phyloP scores from a whole-genome alignment of 2,113 vertebrate species.

The Ahaetulla prasina region DNA sequence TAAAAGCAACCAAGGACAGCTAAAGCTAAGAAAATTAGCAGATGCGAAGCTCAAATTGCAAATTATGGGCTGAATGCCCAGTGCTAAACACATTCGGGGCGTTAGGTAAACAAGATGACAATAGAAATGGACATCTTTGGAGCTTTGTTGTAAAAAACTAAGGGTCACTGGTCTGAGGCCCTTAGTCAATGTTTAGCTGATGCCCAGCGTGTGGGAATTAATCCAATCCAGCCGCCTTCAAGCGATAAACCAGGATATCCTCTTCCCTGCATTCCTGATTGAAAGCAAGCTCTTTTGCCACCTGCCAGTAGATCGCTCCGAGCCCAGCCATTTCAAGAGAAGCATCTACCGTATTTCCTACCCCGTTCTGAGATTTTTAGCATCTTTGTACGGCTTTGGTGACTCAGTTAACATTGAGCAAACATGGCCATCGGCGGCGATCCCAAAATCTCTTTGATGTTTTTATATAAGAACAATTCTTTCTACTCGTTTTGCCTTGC shows the following conservation, averaged over 20 bases:
- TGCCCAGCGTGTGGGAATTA: neutral
- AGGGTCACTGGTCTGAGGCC: neutral
- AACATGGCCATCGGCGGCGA: conserved; percentile 26
- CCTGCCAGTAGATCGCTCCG: neutral
- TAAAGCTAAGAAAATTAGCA: neutral
- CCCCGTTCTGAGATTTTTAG: neutral
- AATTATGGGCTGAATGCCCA: neutral
- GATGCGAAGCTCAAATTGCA: neutral
- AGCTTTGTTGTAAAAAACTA: neutral
- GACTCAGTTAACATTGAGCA: too few species aligned
- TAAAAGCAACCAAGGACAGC: neutral
- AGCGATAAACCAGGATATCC: conserved; percentile 8
- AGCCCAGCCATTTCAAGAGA: neutral
- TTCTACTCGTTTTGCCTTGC: conserved; percentile 56
- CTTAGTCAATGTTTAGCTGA: conserved; percentile 25
- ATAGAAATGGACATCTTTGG: neutral
- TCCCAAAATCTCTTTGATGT: conserved; percentile 31
- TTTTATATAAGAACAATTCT: conserved; percentile 50
- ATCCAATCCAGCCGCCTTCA: neutral
- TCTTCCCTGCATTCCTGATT: too few species aligned
- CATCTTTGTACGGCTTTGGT: neutral
- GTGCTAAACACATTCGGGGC: neutral
- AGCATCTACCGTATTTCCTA: neutral
- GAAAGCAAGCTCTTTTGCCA: neutral
- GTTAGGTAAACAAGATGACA: neutral